A percentile compares a stretch with the other conserved stretches of the same genome.
phyloP scores from a whole-genome alignment of 1,140 invertebrate genomes.

The Lasaia peninsularis region DNA sequence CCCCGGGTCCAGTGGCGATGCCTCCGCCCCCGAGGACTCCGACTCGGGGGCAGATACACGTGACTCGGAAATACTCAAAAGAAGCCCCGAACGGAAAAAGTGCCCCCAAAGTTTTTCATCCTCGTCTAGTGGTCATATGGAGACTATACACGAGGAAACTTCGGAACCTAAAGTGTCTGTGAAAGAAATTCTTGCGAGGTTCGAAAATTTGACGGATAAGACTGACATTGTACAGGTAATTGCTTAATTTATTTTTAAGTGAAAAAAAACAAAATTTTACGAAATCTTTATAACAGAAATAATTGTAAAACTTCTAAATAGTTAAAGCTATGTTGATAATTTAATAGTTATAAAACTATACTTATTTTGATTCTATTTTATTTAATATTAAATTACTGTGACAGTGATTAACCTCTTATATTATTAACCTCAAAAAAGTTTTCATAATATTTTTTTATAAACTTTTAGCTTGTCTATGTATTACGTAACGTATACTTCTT shows the following conservation, averaged over 20 bases:
- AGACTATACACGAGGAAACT: constrained; percentile 88
- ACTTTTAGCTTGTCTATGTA: too few species aligned
- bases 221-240: constrained; percentile 47
- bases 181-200: constrained; percentile 86
- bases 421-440: too few species aligned
- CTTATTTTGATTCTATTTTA: too few species aligned
- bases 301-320: too few species aligned
- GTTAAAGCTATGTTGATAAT: too few species aligned
- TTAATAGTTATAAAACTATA: too few species aligned
- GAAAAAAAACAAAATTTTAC: too few species aligned
- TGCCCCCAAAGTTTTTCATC: constrained; percentile 76
- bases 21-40: constrained; percentile 74
- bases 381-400: too few species aligned
- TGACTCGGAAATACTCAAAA: constrained; percentile 50
- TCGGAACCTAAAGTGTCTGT: constrained; percentile 87
- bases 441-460: too few species aligned
- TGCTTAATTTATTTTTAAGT: not conserved
- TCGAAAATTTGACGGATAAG: constrained; percentile 83
- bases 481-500: too few species aligned
- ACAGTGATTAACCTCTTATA: too few species aligned
- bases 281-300: too few species aligned
- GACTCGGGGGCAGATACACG: constrained; percentile 76
- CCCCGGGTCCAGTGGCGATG: constrained; percentile 74
- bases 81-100: constrained; percentile 50
- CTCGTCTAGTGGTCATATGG: constrained; percentile 82